A percentile compares a stretch with the other conserved stretches of the same genome.
phyloP scores from a whole-genome alignment of 2,113 vertebrate genomes.

The Mirza zaza region DNA sequence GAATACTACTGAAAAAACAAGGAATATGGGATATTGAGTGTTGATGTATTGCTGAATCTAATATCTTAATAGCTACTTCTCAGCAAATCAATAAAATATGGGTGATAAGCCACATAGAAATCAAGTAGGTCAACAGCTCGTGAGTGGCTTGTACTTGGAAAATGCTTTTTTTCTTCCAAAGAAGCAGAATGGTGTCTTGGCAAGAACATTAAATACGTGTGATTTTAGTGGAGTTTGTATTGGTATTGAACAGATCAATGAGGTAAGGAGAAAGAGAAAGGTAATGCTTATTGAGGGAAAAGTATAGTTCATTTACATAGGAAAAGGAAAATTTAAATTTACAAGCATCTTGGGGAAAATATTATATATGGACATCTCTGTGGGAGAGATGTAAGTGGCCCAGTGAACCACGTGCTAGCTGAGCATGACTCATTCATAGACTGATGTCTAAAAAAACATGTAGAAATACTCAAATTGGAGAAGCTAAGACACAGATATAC shows the following conservation, averaged over 20 bases:
- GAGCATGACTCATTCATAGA: not conserved
- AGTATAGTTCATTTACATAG: not conserved
- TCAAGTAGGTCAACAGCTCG: not conserved
- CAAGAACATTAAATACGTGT: not conserved
- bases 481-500: not conserved
- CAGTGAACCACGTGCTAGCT: not conserved
- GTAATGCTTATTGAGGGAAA: not conserved
- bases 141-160: not conserved
- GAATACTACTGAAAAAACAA: not conserved
- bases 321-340: not conserved
- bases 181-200: not conserved
- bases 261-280: not conserved
- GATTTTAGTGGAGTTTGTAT: not conserved
- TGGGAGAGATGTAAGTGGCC: rapidly evolving
- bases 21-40: not conserved
- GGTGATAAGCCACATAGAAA: not conserved
- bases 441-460: not conserved
- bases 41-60: not conserved
- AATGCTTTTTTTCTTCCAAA: not conserved
- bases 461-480: slow-evolving; percentile 29
- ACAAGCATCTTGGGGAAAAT: not conserved
- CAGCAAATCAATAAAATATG: not conserved
- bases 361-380: not conserved
- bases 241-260: not conserved
- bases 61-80: not conserved